Evolutionary conservation across 2,113 vertebrate genomes (phyloP).

Genomic region (Gobiocypris rarus): DNA sequence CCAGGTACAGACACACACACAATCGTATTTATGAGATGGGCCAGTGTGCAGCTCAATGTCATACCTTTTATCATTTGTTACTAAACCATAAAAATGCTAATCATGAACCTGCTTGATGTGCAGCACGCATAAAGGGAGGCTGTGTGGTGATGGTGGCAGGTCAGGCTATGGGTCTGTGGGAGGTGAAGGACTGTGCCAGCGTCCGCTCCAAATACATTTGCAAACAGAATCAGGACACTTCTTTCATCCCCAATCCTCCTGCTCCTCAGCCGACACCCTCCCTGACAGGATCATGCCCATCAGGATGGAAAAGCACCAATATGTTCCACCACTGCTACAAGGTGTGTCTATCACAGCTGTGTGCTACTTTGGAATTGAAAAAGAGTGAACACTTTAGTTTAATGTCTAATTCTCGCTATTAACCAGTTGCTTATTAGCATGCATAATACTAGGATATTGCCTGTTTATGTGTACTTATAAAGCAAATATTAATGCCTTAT

Average conservation of each 20-base stretch:
- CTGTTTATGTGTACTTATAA: too few relatives aligned
- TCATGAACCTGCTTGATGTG: constrained; percentile 28
- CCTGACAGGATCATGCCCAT: constrained; percentile 84
- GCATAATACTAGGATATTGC: too few relatives aligned
- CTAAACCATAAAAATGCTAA: not conserved
- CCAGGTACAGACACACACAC: constrained; percentile 77
- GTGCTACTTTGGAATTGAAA: not conserved
- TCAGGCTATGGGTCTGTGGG: constrained; percentile 89
- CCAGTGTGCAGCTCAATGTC: not conserved
- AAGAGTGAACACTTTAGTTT: too few relatives aligned
- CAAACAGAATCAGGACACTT: constrained; percentile 84
- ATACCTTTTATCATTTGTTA: not conserved
- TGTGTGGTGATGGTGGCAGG: constrained; percentile 91
- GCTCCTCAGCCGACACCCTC: constrained; percentile 85
- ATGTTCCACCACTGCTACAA: constrained; percentile 92
- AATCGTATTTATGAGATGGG: not conserved
- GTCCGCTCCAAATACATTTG: constrained; percentile 93
- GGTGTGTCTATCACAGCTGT: constrained; percentile 70
- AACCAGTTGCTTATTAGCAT: too few relatives aligned
- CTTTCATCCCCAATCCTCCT: constrained; percentile 81
- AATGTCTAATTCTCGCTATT: too few relatives aligned
- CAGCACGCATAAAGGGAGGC: constrained; percentile 81
- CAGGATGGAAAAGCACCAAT: constrained; percentile 83
- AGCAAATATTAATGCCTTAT: too few relatives aligned
- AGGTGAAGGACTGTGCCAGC: constrained; percentile 76